Base-by-base conservation (phyloP, 2,888 invertebrate species). In the Eumerus sabulonum region DNA sequence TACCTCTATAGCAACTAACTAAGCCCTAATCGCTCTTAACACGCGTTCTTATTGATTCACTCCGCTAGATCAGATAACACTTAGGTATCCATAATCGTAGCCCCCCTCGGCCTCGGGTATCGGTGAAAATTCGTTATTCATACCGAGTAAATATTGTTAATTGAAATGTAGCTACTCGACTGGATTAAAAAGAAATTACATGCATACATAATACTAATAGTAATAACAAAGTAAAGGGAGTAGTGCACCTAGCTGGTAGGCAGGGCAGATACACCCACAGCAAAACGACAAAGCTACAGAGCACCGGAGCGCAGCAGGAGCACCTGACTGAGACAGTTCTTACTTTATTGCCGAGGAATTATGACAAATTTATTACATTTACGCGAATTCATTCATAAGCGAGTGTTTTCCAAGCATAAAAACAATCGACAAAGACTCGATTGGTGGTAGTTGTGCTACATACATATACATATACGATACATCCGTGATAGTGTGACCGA, bases 331-430 rank as follows among this genome's bases (percentile, higher is more conserved):
- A 72, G 72, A 56, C 72, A 57, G 57, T 72, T 64, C 40, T 13
- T 45, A 50, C 38, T 64, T 45, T 64, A 72, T 64, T 72, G 18
- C 51, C 42, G 27, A 47, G 57, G 57, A 40, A 64, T 64, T 72
- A 59, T 64, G 51, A 64, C 63, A 71, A 71, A 63, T 63, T 71
- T 63, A 71, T 71, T 35, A 56, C 63, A 71, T 62, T n/a, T 71
- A 71, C 63, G 63, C 51, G 48, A 72, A 64, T 72, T 64, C 71
- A 71, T 72, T 72, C 72, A 72, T 72, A 72, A 72, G 63, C 45
- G 64, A 64, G 45, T 64, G 45, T 45, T 51, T 57, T 56, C 54
- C 60, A 4, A 42, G n/a, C 45, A 53, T 19, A 50, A 50, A 50
- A 27, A 60, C 35, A 60, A 70, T 60, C 53, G 53, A 70, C 53